Percentiles rank a stretch among this genome's conserved stretches.
Conservation (phyloP, 1,140 invertebrate genomes). For the Zophobas morio region DNA sequence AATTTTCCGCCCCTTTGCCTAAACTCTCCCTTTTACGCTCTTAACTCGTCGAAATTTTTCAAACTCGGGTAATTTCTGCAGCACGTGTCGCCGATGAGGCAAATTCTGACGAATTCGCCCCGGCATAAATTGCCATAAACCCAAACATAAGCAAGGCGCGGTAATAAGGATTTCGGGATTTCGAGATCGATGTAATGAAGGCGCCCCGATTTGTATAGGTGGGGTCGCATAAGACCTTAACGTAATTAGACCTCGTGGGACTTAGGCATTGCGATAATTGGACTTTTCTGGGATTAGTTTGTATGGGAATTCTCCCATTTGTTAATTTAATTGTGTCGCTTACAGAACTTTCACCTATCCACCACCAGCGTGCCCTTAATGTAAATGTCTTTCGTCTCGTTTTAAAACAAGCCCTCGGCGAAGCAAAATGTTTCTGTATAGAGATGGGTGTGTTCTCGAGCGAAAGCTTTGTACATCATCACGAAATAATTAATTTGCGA, state of each 20-base stretch:
- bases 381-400: conserved; percentile 32
- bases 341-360: conserved; percentile 29
- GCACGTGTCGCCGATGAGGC: too few relatives aligned
- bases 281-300: conserved; percentile 39
- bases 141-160: conserved; percentile 23
- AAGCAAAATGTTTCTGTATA: neutral
- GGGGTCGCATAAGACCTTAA: conserved; percentile 20
- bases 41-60: too few relatives aligned
- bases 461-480: conserved; percentile 31
- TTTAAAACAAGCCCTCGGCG: conserved; percentile 20
- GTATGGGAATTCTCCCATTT: conserved; percentile 34
- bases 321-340: conserved; percentile 35
- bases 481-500: conserved; percentile 33
- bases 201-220: conserved; percentile 31
- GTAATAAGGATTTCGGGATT: conserved; percentile 19
- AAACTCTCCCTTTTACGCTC: too few relatives aligned
- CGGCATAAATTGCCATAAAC: conserved; percentile 17
- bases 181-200: conserved; percentile 32
- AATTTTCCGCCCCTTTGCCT: too few relatives aligned
- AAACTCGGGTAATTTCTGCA: too few relatives aligned
- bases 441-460: conserved; percentile 1
- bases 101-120: too few relatives aligned
- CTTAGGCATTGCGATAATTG: conserved; percentile 40
- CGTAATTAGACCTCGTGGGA: conserved; percentile 35
- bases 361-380: neutral